Percentiles rank a stretch among this genome's conserved stretches.
These are phyloP conservation scores for western clawed frog (Xenopus tropicalis) DNA, from an alignment of 2,113 vertebrate genomes.

Conservation along the genomic window DNA sequence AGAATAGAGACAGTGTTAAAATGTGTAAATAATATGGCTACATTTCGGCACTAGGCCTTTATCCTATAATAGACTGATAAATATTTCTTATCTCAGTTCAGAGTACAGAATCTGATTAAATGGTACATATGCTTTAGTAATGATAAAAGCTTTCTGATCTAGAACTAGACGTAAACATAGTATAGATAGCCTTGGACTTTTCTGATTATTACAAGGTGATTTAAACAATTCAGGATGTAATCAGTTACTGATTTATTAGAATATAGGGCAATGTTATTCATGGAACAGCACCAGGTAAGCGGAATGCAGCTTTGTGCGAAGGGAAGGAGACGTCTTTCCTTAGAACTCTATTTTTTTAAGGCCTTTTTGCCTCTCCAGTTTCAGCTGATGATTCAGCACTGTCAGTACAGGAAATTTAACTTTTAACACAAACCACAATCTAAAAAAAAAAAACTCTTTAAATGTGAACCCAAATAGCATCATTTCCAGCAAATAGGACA, in stretches of 20 bases:
- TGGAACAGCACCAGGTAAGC: constrained; percentile 16
- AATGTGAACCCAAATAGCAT: constrained; percentile 17
- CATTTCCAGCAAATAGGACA: constrained; percentile 31
- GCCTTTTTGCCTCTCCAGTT: constrained; percentile 23
- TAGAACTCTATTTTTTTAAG: constrained; percentile 20
- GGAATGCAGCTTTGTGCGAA: constrained; percentile 16
- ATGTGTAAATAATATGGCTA: no score
- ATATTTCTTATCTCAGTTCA: neutral
- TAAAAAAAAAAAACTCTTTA: constrained; percentile 12
- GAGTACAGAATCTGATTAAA: no score
- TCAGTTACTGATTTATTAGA: constrained; percentile 30
- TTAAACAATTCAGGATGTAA: constrained; percentile 25
- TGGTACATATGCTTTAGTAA: no score
- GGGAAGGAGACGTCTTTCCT: constrained; percentile 7
- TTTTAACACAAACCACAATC: constrained; percentile 19
- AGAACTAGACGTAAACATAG: constrained; percentile 26
- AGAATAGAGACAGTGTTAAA: no score
- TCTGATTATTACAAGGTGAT: constrained; percentile 18
- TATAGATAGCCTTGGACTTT: constrained; percentile 7
- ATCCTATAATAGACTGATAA: neutral
- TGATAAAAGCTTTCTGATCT: constrained; percentile 21
- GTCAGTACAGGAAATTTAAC: constrained; percentile 35
- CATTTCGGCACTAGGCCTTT: no score
- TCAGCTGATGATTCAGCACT: constrained; percentile 36
- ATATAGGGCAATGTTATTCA: constrained; percentile 1